Evolutionary conservation across 53 echinoderm and acorn worm species (phyloP).

Genomic region (Arbacia lixula): DNA sequence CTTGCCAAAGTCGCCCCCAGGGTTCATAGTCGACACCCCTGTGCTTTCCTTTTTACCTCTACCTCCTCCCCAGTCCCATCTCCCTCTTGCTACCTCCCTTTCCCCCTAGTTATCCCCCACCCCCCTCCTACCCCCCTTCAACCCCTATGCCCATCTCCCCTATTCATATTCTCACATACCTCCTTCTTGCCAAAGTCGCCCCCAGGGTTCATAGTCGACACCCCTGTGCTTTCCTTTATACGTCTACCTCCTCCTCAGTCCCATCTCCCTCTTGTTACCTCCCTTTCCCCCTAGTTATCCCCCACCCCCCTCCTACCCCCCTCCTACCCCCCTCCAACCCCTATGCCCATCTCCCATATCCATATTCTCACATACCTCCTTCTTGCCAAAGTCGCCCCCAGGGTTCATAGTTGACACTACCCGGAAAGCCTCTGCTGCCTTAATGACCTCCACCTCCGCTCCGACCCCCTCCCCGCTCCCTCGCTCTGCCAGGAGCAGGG

Average conservation of each 20-base stretch:
- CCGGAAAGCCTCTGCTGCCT: slow-evolving; percentile 75
- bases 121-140: not conserved
- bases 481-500: slow-evolving; percentile 88
- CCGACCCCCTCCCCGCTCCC: slow-evolving; percentile 86
- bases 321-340: not conserved
- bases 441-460: slow-evolving; percentile 68
- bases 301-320: not conserved
- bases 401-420: slow-evolving; percentile 98
- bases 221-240: slow-evolving; percentile 62
- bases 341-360: not conserved
- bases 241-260: slow-evolving; percentile 57
- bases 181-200: slow-evolving; percentile 97
- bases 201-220: slow-evolving; percentile 93
- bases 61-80: slow-evolving; percentile 69
- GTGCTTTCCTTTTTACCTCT: slow-evolving; percentile 54
- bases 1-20: slow-evolving; percentile 94
- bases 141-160: not conserved
- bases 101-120: not conserved
- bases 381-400: slow-evolving; percentile 98
- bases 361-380: slow-evolving; percentile 75
- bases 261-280: slow-evolving; percentile 31
- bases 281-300: not conserved
- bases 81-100: too few relatives aligned
- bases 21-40: slow-evolving; percentile 88
- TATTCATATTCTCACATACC: too few relatives aligned